phyloP scores from a whole-genome alignment of 2,888 invertebrate genomes.

The Caenorhabditis sp. region DNA sequence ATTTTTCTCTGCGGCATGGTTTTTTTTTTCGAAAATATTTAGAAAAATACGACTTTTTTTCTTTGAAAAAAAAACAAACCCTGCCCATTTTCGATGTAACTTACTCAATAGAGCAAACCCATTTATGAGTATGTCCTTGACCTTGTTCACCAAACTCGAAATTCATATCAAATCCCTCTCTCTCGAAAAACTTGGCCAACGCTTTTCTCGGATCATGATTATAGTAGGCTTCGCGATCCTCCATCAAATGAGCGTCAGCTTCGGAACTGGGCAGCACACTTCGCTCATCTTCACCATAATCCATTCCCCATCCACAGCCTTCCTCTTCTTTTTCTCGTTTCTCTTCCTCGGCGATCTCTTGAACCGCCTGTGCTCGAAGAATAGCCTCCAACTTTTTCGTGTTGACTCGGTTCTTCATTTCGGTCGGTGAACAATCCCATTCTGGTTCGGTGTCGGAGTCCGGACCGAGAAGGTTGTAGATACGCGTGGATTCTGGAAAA shows the following conservation, averaged over 20 bases:
- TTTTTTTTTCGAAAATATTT: too few relatives aligned
- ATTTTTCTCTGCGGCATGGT: too few relatives aligned
- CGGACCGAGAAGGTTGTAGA: conserved; percentile 77
- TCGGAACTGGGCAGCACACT: conserved; percentile 13
- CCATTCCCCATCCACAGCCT: conserved; percentile 93
- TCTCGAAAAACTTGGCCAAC: conserved; percentile 88
- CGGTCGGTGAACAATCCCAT: conserved; percentile 78
- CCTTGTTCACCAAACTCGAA: conserved; percentile 86
- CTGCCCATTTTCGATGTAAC: too few relatives aligned
- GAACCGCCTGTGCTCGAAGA: conserved; percentile 47
- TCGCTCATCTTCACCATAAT: conserved; percentile 69
- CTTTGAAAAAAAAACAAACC: too few relatives aligned
- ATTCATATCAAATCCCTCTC: conserved; percentile 81
- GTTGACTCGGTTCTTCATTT: conserved; percentile 68
- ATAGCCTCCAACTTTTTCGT: conserved; percentile 63
- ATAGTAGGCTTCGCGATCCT: conserved; percentile 83
- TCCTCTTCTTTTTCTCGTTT: conserved; percentile 66
- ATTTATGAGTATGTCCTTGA: conserved; percentile 82
- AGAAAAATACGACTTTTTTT: too few relatives aligned
- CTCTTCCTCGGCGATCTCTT: conserved; percentile 38
- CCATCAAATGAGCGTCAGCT: conserved; percentile 51
- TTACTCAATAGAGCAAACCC: conserved; percentile 78
- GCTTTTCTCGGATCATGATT: conserved; percentile 94
- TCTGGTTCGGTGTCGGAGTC: conserved; percentile 86
- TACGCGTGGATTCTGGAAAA: conserved; percentile 50